Percentiles rank a stretch among this genome's conserved stretches.
These are phyloP conservation scores for Apotomis turbidana DNA, from an alignment of 2,888 invertebrate species.

Conservation along the genomic window DNA sequence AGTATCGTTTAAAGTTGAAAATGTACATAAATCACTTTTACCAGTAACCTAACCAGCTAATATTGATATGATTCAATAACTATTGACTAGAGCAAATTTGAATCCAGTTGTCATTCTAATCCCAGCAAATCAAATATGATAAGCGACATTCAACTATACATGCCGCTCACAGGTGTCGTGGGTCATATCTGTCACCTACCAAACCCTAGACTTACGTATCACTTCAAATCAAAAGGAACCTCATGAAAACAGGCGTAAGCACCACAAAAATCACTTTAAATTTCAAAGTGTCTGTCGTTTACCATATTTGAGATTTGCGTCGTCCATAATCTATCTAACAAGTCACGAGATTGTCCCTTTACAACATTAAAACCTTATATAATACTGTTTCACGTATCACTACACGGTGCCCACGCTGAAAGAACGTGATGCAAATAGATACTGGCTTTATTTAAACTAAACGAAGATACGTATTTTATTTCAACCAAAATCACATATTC, in stretches of 20 bases:
- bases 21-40: conserved; percentile 44
- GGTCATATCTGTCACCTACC: no score
- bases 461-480: no score
- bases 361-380: conserved; percentile 64
- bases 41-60: conserved; percentile 56
- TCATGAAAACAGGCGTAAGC: background rate
- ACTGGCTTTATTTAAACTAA: conserved; percentile 6
- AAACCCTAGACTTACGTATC: no score
- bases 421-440: conserved; percentile 7
- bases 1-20: conserved; percentile 29
- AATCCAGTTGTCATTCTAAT: conserved; percentile 64
- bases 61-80: conserved; percentile 74
- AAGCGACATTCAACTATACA: conserved; percentile 3
- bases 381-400: conserved; percentile 65
- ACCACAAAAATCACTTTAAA: background rate
- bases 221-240: no score
- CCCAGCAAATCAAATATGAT: conserved; percentile 22
- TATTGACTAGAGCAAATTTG: conserved; percentile 71
- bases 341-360: conserved; percentile 49
- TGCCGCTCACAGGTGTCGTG: no score
- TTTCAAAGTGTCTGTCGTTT: conserved; percentile 5
- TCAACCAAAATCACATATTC: no score
- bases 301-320: conserved; percentile 45
- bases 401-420: conserved; percentile 44
- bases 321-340: conserved; percentile 45